Conservation (phyloP, 2,113 vertebrate genomes). For the Onychostruthus taczanowskii region DNA sequence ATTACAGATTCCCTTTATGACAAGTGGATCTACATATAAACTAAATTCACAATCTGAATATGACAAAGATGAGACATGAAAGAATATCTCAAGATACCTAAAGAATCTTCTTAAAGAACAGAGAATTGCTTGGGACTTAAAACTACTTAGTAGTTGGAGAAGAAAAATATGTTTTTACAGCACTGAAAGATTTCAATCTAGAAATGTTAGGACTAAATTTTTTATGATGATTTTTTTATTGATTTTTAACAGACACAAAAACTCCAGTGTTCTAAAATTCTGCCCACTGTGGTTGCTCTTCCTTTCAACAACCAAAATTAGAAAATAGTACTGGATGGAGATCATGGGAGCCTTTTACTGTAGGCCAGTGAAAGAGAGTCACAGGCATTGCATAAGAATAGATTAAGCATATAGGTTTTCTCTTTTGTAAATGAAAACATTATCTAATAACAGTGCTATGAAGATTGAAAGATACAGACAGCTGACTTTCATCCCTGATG, state of each 20-base stretch:
- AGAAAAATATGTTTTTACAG: neutral
- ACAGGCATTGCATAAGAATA: neutral
- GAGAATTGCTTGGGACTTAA: neutral
- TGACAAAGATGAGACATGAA: neutral
- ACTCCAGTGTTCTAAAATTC: neutral
- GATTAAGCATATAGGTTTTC: neutral
- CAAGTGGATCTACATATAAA: neutral
- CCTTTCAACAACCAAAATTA: neutral
- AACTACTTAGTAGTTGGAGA: neutral
- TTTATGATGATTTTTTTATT: neutral
- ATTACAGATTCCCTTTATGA: neutral
- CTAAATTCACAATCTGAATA: neutral
- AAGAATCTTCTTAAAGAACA: neutral
- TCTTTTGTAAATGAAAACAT: neutral
- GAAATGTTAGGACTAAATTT: neutral
- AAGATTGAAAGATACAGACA: neutral
- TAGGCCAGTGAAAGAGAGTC: neutral
- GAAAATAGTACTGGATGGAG: neutral
- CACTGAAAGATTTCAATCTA: neutral
- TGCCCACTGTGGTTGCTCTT: neutral
- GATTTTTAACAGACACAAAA: neutral
- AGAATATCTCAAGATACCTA: neutral
- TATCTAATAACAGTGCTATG: neutral
- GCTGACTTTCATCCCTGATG: neutral
- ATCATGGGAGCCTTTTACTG: neutral